Conservation (phyloP, 2,797 vertebrate species). For the Buceros bicornis region DNA sequence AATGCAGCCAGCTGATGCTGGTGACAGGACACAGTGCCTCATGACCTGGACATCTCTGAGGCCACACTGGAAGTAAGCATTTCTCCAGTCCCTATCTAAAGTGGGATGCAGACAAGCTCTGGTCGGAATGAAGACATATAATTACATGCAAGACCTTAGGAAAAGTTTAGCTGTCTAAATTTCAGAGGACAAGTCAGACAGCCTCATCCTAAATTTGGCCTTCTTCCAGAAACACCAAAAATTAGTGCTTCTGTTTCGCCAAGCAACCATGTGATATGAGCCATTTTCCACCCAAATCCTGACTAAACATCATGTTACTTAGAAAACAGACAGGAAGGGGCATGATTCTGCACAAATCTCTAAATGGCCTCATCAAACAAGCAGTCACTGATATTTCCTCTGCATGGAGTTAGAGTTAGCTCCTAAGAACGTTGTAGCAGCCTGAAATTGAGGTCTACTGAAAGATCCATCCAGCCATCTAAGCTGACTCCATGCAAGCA, state of each 20-base stretch:
- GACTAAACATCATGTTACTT: neutral
- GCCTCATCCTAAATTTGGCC: neutral
- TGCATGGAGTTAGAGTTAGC: neutral
- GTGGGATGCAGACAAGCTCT: neutral
- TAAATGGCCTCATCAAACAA: neutral
- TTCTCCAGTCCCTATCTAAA: neutral
- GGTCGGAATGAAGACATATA: neutral
- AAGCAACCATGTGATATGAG: neutral
- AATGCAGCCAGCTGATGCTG: neutral
- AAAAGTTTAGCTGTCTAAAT: neutral
- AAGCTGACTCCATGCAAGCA: neutral
- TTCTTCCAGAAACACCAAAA: neutral
- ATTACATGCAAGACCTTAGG: neutral
- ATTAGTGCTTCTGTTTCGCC: neutral
- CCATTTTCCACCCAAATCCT: neutral
- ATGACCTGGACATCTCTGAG: neutral
- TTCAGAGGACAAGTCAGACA: neutral
- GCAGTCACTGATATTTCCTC: neutral
- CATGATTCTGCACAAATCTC: neutral
- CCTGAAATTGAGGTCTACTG: neutral
- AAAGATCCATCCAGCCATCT: neutral
- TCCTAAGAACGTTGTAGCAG: neutral
- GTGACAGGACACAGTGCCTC: neutral
- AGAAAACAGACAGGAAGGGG: neutral
- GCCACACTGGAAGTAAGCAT: neutral